A percentile compares a stretch with the other conserved stretches of the same genome.
Evolutionary conservation across 2,113 vertebrate species (phyloP).

Genomic region (Isurus oxyrinchus): DNA sequence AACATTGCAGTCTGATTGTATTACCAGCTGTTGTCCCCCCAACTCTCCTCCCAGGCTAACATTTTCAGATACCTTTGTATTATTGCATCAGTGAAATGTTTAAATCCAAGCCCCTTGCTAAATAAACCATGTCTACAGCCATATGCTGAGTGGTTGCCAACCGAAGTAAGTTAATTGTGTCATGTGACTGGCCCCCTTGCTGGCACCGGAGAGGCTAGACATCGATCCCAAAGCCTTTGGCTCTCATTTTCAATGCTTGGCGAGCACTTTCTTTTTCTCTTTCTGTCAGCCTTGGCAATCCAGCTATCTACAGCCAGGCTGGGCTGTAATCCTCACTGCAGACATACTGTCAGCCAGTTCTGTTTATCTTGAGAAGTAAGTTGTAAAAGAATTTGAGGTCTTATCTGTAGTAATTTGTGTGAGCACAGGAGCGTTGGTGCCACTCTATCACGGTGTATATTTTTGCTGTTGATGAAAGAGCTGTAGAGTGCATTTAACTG

Average conservation of each 20-base stretch:
- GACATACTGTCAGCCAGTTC: constrained; percentile 30
- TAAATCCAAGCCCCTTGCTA: neutral
- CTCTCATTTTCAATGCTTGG: neutral
- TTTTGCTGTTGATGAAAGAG: constrained; percentile 3
- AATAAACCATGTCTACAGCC: constrained; percentile 17
- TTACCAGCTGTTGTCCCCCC: neutral
- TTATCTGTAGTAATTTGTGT: constrained; percentile 10
- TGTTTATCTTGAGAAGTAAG: constrained; percentile 31
- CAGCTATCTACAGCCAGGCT: constrained; percentile 10
- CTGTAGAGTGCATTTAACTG: neutral
- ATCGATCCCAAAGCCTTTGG: neutral
- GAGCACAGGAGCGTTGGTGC: neutral
- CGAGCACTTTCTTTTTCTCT: constrained; percentile 6
- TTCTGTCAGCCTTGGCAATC: constrained; percentile 8
- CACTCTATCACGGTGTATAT: neutral
- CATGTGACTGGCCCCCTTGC: neutral
- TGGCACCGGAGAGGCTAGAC: neutral
- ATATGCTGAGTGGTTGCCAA: neutral
- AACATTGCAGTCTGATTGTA: neutral
- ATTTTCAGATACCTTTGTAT: neutral
- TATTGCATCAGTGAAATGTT: neutral
- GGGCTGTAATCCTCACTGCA: neutral
- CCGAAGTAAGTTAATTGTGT: neutral
- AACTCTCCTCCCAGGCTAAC: neutral
- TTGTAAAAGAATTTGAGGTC: constrained; percentile 26